Conservation (phyloP, 2,888 invertebrate species). For the Tenthredo livida region DNA sequence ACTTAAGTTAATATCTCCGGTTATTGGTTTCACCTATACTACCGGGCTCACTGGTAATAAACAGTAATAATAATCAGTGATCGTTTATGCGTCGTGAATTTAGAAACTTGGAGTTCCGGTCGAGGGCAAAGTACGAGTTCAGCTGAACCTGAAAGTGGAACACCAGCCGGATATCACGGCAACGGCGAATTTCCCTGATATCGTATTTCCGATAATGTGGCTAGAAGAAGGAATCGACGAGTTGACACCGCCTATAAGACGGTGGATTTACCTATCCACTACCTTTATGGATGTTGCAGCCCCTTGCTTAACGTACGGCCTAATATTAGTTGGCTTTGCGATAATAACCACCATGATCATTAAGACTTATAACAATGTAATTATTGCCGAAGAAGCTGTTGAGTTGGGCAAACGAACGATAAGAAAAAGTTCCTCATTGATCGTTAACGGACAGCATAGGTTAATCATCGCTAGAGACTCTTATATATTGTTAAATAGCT, state of each 20-base stretch:
- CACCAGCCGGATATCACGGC: constrained; percentile 86
- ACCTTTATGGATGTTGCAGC: constrained; percentile 87
- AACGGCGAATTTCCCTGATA: constrained; percentile 88
- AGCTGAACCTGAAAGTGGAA: constrained; percentile 90
- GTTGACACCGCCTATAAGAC: constrained; percentile 87
- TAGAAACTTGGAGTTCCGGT: constrained; percentile 93
- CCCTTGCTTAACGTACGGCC: constrained; percentile 86
- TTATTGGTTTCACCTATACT: not conserved
- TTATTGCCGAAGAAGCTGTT: constrained; percentile 86
- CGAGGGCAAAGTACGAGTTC: constrained; percentile 90
- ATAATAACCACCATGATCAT: constrained; percentile 85
- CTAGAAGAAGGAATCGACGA: constrained; percentile 92
- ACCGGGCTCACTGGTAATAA: not conserved
- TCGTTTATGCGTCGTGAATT: constrained; percentile 64
- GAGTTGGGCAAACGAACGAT: constrained; percentile 88
- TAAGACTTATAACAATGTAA: constrained; percentile 87
- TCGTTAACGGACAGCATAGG: constrained; percentile 82
- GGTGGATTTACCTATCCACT: constrained; percentile 90
- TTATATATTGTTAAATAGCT: constrained; percentile 78
- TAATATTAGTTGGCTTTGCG: constrained; percentile 85
- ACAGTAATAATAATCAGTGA: constrained; percentile 22
- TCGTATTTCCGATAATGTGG: constrained; percentile 94
- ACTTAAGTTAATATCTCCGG: not conserved
- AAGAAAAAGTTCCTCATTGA: constrained; percentile 83
- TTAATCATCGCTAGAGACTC: constrained; percentile 82